phyloP scores from a whole-genome alignment of 2,113 vertebrate genomes.

The Shinisaurus crocodilurus region DNA sequence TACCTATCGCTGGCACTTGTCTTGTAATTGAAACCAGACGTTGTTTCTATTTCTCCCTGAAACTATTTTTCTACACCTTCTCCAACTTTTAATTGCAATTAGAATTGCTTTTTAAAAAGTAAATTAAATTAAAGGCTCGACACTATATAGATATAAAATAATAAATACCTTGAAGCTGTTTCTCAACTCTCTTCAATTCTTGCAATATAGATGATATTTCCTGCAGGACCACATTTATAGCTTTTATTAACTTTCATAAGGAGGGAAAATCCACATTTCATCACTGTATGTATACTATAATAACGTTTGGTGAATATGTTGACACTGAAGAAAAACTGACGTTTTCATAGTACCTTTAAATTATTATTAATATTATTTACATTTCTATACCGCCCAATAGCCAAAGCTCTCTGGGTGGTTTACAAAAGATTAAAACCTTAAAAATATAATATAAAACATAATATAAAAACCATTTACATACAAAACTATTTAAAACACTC shows the following conservation, averaged over 20 bases:
- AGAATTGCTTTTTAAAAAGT: background rate
- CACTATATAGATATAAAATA: background rate
- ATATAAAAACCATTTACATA: no score
- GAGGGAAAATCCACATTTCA: background rate
- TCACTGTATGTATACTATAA: background rate
- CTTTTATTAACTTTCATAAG: constrained; percentile 2
- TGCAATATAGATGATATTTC: constrained; percentile 96
- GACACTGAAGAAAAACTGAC: background rate
- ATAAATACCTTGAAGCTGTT: constrained; percentile 93
- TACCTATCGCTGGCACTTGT: background rate
- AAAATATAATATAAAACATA: no score
- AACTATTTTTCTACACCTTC: no score
- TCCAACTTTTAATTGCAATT: background rate
- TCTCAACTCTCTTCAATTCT: constrained; percentile 94
- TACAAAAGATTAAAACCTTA: no score
- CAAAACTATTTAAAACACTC: no score
- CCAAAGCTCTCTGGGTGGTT: no score
- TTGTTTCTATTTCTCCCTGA: background rate
- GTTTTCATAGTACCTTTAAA: background rate
- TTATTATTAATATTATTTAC: background rate
- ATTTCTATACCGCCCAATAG: no score
- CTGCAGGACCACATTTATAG: constrained; percentile 69
- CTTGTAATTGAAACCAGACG: background rate
- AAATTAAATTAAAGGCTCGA: background rate
- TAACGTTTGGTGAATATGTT: background rate